phyloP scores from a whole-genome alignment of 2,888 invertebrate genomes.

The Noctua comes region DNA sequence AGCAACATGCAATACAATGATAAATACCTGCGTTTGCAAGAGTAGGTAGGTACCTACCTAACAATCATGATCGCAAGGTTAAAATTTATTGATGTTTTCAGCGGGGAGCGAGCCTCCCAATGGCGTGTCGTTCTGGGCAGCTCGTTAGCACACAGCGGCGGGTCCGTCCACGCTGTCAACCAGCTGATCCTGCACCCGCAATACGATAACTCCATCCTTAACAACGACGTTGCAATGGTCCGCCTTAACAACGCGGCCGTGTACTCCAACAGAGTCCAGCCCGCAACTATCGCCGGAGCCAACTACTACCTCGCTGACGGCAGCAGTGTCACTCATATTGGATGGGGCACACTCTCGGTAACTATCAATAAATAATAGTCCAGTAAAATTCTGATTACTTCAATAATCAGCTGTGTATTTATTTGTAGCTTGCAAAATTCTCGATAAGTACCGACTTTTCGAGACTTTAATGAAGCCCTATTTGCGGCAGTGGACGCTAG shows the following conservation, averaged over 20 bases:
- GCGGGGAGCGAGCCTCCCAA: slow-evolving; percentile 64
- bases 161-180: slow-evolving; percentile 60
- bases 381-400: background rate
- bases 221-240: slow-evolving; percentile 74
- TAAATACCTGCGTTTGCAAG: background rate
- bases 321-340: slow-evolving; percentile 58
- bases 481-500: slow-evolving; percentile 7
- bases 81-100: slow-evolving; percentile 47
- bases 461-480: background rate
- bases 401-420: background rate
- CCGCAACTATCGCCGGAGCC: slow-evolving; percentile 67
- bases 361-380: slow-evolving; percentile 14
- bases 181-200: slow-evolving; percentile 64
- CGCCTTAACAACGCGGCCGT: slow-evolving; percentile 64
- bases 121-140: slow-evolving; percentile 75
- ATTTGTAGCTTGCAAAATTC: background rate
- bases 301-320: slow-evolving; percentile 33
- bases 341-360: slow-evolving; percentile 76
- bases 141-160: slow-evolving; percentile 66
- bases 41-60: background rate
- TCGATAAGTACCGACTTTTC: background rate
- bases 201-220: slow-evolving; percentile 59
- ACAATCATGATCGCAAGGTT: background rate
- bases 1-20: background rate
- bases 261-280: slow-evolving; percentile 57